Base-by-base conservation (phyloP, 2,888 invertebrate species). In the Tachina grossa region DNA sequence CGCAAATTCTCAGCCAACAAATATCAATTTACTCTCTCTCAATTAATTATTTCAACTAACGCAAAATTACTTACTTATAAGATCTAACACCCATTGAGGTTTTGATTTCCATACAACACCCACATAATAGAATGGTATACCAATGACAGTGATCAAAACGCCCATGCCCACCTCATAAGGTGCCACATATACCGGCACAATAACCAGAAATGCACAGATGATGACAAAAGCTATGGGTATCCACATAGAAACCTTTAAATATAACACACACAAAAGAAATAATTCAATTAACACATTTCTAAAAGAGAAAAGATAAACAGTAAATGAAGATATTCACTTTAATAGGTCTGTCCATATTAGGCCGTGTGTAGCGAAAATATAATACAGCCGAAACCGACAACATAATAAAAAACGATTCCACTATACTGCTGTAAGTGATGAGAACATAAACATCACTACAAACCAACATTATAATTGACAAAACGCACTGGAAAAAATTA, bases 391-490 rank as follows among this genome's bases (percentile, higher is more conserved):
- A 95, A 63, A 98, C 97, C 53, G 97, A 97, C 47, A 97, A 92
- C 91, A 96, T 96, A 66, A 98, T 97, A 93, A 98, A 98, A 92
- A 97, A 96, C 39, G 98, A 97, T 93, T 98, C 98, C 59, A 98
- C 97, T 89, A 98, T 97, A 78, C 97, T 97, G 90, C 97, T 96
- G 92, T 98, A 98, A 3, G 97, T 97, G 89, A 98, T 98, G 74
- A 98, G 94, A 41, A 96, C 95, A 89, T 96, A 96, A 72, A 98
- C 95, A 93, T 98, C 96, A 90, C 96, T 96, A 8, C 97, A 96
- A 83, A 96, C 95, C 89, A 98, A 93, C 97, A 98, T 98, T 75
- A 97, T 91, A 83, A 98, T 93, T 0, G 98, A 98, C 84, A 98
- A 93, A 86, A 96, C 90, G 93, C 97, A 97, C 97, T 97, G 93